Percentiles rank a stretch among this genome's conserved stretches.
Evolutionary conservation across 2,888 invertebrate genomes (phyloP).

Genomic region (Theristus sp.): DNA sequence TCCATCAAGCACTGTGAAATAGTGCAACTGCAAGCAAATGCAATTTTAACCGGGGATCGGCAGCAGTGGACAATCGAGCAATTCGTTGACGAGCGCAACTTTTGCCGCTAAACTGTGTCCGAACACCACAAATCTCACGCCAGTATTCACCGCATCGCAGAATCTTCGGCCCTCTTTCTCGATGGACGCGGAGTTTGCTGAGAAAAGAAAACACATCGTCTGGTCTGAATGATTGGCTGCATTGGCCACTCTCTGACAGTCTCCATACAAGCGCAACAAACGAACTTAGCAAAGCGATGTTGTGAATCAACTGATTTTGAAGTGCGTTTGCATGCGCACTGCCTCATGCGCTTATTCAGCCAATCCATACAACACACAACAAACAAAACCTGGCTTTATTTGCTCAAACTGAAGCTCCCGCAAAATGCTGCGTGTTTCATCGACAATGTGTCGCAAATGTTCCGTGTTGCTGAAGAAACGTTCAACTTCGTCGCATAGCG

Average conservation of each 20-base stretch:
- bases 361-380: too few relatives aligned
- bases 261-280: too few relatives aligned
- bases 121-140: conserved; percentile 43
- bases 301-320: too few relatives aligned
- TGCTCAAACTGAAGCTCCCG: not conserved
- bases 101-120: conserved; percentile 52
- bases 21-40: too few relatives aligned
- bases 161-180: not conserved
- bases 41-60: not conserved
- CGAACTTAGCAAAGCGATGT: too few relatives aligned
- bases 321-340: too few relatives aligned
- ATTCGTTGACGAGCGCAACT: conserved; percentile 50
- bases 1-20: too few relatives aligned
- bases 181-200: not conserved
- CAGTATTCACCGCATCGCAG: not conserved
- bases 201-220: not conserved
- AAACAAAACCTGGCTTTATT: not conserved
- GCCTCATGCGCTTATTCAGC: too few relatives aligned
- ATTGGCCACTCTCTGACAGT: too few relatives aligned
- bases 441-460: not conserved
- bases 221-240: too few relatives aligned
- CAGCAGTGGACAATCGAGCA: conserved; percentile 45
- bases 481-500: not conserved
- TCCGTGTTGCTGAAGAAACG: not conserved
- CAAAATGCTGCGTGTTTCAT: not conserved